These are phyloP conservation scores for Megathymus violae DNA, from an alignment of 1,140 invertebrate species.

Conservation along the genomic window DNA sequence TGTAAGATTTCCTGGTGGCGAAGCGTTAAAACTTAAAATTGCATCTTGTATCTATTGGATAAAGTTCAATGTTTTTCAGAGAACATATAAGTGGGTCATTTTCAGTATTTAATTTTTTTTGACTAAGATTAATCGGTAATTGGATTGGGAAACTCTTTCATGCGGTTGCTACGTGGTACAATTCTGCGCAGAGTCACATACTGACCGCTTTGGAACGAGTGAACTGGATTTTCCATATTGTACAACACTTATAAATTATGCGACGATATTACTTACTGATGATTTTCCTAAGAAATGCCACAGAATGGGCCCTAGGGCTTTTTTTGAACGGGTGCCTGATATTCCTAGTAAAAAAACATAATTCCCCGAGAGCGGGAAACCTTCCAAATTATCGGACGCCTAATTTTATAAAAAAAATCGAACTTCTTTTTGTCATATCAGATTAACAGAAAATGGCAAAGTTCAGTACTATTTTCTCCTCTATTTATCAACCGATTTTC, in stretches of 20 bases:
- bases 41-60: constrained; percentile 46
- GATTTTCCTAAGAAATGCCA: too few species aligned
- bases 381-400: too few species aligned
- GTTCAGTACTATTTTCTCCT: too few species aligned
- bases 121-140: constrained; percentile 44
- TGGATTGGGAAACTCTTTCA: constrained; percentile 39
- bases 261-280: not conserved
- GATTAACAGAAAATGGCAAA: too few species aligned
- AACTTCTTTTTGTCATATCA: too few species aligned
- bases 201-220: constrained; percentile 8
- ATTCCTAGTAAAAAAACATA: too few species aligned
- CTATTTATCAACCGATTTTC: too few species aligned
- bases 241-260: not conserved
- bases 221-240: not conserved
- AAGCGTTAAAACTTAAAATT: constrained; percentile 46
- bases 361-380: too few species aligned
- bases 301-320: too few species aligned
- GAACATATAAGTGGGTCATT: constrained; percentile 45
- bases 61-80: constrained; percentile 49
- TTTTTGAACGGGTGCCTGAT: too few species aligned
- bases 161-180: constrained; percentile 23
- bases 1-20: constrained; percentile 45
- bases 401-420: too few species aligned
- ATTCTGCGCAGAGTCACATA: constrained; percentile 16
- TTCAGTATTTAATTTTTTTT: constrained; percentile 47